These are phyloP conservation scores for Poliocrania exsul DNA, from an alignment of 2,797 vertebrate species.

Conservation along the genomic window DNA sequence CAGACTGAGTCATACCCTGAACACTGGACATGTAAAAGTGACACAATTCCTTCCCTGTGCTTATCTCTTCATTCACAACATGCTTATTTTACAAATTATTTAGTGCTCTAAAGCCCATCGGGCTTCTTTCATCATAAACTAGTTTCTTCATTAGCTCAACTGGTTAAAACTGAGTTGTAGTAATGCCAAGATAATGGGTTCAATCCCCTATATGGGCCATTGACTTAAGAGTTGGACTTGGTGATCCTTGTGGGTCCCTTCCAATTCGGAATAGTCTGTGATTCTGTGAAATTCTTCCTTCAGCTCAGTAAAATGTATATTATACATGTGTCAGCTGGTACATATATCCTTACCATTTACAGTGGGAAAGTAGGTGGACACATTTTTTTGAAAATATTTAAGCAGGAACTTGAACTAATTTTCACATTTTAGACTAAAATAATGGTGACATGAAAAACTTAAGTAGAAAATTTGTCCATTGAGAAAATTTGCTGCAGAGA, in stretches of 20 bases:
- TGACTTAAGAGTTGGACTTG: not conserved
- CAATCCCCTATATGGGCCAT: not conserved
- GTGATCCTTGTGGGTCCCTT: not conserved
- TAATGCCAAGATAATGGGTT: not conserved
- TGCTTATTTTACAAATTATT: not conserved
- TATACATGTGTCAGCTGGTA: not conserved
- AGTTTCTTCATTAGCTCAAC: not conserved
- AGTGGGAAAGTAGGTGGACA: not conserved
- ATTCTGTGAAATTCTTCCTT: not conserved
- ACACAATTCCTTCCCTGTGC: not conserved
- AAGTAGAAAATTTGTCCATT: not conserved
- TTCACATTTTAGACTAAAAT: not conserved
- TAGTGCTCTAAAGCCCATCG: not conserved
- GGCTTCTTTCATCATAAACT: not conserved
- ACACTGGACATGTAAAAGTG: not conserved
- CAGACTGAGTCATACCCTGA: not conserved
- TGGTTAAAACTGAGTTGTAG: not conserved
- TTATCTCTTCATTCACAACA: not conserved
- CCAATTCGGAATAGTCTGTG: not conserved
- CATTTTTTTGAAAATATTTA: not conserved
- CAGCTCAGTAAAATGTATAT: not conserved
- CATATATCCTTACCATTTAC: accelerated
- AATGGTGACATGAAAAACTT: not conserved
- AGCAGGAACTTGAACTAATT: not conserved
- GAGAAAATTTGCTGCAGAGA: not conserved